Evolutionary conservation across 2,888 invertebrate species (phyloP).

Genomic region (Drosophila merina): DNA sequence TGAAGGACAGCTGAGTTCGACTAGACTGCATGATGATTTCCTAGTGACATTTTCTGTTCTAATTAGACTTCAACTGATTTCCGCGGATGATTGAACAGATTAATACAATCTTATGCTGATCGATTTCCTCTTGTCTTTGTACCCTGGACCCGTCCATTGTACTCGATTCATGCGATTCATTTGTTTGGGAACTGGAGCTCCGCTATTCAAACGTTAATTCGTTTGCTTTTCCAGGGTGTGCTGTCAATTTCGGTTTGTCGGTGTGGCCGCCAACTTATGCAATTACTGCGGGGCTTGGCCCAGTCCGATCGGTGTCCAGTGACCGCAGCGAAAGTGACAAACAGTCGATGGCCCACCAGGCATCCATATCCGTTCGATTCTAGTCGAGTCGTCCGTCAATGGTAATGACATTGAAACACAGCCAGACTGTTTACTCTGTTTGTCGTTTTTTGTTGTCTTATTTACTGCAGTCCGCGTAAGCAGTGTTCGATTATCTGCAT

Average conservation of each 20-base stretch:
- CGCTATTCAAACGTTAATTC: slow-evolving; percentile 18
- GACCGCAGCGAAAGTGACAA: slow-evolving; percentile 36
- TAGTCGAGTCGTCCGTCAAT: slow-evolving; percentile 69
- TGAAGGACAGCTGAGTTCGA: no score
- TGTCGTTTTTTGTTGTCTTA: slow-evolving; percentile 50
- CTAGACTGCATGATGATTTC: no score
- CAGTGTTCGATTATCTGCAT: slow-evolving; percentile 42
- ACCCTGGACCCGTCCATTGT: slow-evolving; percentile 45
- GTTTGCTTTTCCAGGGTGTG: slow-evolving; percentile 14
- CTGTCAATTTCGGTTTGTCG: slow-evolving; percentile 56
- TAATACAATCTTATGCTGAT: slow-evolving; percentile 4
- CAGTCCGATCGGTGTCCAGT: slow-evolving; percentile 12
- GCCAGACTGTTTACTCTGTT: slow-evolving; percentile 38
- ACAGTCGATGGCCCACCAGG: slow-evolving; percentile 6
- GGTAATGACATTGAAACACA: slow-evolving; percentile 67
- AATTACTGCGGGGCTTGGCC: slow-evolving; percentile 43
- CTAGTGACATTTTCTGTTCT: background rate
- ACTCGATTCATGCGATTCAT: slow-evolving; percentile 66
- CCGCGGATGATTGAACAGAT: background rate
- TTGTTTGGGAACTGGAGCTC: slow-evolving; percentile 59
- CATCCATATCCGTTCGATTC: slow-evolving; percentile 44
- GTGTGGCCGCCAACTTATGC: slow-evolving; percentile 59
- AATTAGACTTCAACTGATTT: background rate
- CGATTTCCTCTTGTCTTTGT: slow-evolving; percentile 44
- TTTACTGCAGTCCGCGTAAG: slow-evolving; percentile 58